These are phyloP conservation scores for Xiphophorus couchianus DNA, from an alignment of 2,113 vertebrate genomes.

Conservation along the genomic window DNA sequence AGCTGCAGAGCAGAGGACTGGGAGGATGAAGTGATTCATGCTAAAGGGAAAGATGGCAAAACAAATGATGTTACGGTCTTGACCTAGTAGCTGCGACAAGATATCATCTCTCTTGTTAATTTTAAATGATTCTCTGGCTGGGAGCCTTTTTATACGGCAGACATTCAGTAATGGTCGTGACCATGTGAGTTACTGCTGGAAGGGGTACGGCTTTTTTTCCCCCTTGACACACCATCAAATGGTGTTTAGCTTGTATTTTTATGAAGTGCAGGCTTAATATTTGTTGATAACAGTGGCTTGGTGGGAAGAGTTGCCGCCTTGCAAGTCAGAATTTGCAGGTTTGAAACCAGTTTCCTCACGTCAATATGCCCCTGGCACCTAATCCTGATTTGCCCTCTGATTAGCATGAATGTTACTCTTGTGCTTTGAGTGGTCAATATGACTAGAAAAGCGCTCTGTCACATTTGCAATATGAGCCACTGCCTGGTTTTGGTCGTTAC, in stretches of 20 bases:
- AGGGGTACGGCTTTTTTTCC: constrained; percentile 21
- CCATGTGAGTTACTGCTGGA: constrained; percentile 5
- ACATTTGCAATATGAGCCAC: too few species aligned
- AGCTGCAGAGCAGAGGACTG: constrained; percentile 27
- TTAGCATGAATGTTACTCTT: too few species aligned
- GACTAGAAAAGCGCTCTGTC: too few species aligned
- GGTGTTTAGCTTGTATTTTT: constrained; percentile 11
- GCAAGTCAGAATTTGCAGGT: too few species aligned
- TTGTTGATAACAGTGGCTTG: not conserved
- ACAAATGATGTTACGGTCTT: constrained; percentile 58
- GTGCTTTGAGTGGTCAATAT: too few species aligned
- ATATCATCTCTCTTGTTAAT: constrained; percentile 59
- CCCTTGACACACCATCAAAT: constrained; percentile 17
- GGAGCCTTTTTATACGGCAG: constrained; percentile 13
- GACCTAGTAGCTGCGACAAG: constrained; percentile 60
- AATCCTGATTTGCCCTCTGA: too few species aligned
- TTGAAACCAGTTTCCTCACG: too few species aligned
- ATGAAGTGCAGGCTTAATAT: constrained; percentile 10
- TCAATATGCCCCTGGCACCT: too few species aligned
- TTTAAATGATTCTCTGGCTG: constrained; percentile 49
- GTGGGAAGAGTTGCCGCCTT: too few species aligned
- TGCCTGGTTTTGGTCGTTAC: too few species aligned
- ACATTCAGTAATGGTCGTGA: constrained; percentile 48
- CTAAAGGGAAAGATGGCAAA: constrained; percentile 38
- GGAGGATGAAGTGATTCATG: constrained; percentile 54